Conservation (phyloP, 2,888 invertebrate genomes). For the Ormyrus pomaceus region DNA sequence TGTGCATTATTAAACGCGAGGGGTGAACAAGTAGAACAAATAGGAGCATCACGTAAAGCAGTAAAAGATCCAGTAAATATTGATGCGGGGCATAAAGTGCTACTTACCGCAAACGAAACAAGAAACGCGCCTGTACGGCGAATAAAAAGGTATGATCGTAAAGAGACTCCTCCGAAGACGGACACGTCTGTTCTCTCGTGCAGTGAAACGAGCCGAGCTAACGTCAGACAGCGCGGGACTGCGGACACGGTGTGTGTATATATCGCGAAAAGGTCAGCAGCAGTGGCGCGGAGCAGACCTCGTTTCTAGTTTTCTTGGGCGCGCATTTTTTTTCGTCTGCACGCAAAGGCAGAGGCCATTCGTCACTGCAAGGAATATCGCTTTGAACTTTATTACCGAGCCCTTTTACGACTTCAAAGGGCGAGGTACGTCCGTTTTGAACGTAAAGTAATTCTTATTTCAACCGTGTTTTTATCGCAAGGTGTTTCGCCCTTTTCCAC, state of each 20-base stretch:
- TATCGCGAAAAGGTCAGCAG: not conserved
- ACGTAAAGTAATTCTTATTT: no score
- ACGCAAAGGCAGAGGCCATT: not conserved
- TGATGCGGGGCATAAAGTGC: constrained; percentile 11
- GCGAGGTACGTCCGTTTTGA: no score
- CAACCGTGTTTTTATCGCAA: no score
- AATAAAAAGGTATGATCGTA: constrained; percentile 9
- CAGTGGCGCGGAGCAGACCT: not conserved
- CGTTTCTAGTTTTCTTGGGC: constrained; percentile 4
- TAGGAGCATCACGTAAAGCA: no score
- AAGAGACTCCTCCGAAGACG: constrained; percentile 3
- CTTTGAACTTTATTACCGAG: constrained; percentile 2
- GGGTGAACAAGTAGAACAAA: no score
- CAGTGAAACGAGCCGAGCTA: constrained; percentile 7
- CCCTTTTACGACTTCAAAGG: not conserved
- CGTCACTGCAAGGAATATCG: not conserved
- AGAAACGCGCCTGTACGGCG: not conserved
- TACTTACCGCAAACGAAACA: not conserved
- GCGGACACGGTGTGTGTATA: not conserved
- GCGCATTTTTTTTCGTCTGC: no score
- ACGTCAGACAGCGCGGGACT: constrained; percentile 10
- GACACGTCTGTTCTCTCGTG: not conserved
- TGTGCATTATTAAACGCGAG: no score
- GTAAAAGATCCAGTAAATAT: constrained; percentile 10
- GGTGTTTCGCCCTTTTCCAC: no score